These are phyloP conservation scores for Rhagoletis zephyria DNA, from an alignment of 1,140 invertebrate species.

Conservation along the genomic window DNA sequence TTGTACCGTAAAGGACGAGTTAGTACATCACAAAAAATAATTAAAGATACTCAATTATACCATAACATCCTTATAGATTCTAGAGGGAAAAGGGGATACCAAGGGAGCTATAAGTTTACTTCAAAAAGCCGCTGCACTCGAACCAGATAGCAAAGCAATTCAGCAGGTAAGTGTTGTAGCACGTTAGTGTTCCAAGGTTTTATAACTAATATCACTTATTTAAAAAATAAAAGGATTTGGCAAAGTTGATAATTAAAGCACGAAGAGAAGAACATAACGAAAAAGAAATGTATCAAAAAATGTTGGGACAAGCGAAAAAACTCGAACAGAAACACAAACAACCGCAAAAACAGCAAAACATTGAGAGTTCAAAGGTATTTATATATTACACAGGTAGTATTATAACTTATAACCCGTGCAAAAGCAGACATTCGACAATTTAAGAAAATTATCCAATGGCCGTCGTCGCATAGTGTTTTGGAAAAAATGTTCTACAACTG, in stretches of 20 bases:
- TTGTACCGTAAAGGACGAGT: conserved; percentile 88
- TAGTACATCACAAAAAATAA: conserved; percentile 43
- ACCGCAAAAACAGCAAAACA: conserved; percentile 64
- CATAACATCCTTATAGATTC: conserved; percentile 74
- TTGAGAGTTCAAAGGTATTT: conserved; percentile 69
- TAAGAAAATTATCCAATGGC: no score
- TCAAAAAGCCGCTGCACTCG: conserved; percentile 76
- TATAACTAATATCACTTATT: no score
- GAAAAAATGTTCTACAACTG: no score
- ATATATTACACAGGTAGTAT: background rate
- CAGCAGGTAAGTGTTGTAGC: conserved; percentile 63
- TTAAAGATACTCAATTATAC: background rate
- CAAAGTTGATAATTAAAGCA: conserved; percentile 76
- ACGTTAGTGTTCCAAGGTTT: no score
- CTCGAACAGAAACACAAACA: conserved; percentile 69
- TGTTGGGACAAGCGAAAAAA: conserved; percentile 76
- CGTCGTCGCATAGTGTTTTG: no score
- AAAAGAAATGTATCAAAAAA: conserved; percentile 80
- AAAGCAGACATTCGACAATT: no score
- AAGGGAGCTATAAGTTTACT: conserved; percentile 77
- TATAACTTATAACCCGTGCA: background rate
- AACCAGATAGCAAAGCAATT: conserved; percentile 77
- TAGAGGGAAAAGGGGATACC: conserved; percentile 78
- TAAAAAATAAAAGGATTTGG: conserved; percentile 74
- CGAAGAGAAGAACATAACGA: conserved; percentile 76